phyloP scores from a whole-genome alignment of 2,888 invertebrate species.

The Apeira syringaria region DNA sequence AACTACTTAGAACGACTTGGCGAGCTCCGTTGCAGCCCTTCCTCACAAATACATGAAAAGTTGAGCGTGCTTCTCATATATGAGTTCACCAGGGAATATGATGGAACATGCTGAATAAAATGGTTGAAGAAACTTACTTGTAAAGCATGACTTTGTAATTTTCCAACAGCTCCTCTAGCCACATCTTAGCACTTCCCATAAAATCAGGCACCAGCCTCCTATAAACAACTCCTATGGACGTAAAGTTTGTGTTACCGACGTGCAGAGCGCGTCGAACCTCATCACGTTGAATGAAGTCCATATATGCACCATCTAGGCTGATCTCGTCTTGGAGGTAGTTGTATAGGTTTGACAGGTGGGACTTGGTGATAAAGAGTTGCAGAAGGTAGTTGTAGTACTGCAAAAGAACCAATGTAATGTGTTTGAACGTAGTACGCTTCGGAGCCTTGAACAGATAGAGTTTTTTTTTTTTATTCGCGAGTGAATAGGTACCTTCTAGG shows the following conservation, averaged over 20 bases:
- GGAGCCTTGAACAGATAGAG: too few species aligned
- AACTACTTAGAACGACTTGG: too few species aligned
- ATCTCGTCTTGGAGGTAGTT: constrained; percentile 74
- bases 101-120: too few species aligned
- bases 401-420: too few species aligned
- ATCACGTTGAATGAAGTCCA: constrained; percentile 68
- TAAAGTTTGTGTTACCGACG: constrained; percentile 78
- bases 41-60: too few species aligned
- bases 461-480: too few species aligned
- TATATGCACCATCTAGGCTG: constrained; percentile 61
- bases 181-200: constrained; percentile 82
- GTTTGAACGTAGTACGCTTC: too few species aligned
- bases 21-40: too few species aligned
- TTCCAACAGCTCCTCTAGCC: constrained; percentile 80
- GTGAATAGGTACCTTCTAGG: too few species aligned
- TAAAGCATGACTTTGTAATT: constrained; percentile 84
- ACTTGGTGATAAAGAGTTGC: constrained; percentile 66
- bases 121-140: constrained; percentile 75
- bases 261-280: constrained; percentile 76
- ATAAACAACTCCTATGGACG: constrained; percentile 77
- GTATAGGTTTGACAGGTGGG: constrained; percentile 73
- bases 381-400: constrained; percentile 80
- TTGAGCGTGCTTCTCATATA: too few species aligned
- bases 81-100: too few species aligned
- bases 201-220: constrained; percentile 78